Percentiles rank a stretch among this genome's conserved stretches.
Evolutionary conservation across 2,888 invertebrate species (phyloP).

Genomic region (Megaustenia siamemsis): DNA sequence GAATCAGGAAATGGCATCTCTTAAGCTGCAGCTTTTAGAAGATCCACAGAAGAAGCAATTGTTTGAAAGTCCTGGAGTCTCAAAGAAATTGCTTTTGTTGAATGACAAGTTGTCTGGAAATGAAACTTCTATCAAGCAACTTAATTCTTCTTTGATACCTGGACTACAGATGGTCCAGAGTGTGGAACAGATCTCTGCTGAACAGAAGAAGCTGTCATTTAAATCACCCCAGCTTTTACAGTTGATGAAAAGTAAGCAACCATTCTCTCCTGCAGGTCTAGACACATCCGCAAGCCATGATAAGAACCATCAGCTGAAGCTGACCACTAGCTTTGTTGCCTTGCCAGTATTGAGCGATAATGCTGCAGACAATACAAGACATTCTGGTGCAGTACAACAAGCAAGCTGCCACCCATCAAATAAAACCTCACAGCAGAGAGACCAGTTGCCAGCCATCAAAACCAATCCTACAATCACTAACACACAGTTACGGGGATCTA

Average conservation of each 20-base stretch:
- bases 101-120: background rate
- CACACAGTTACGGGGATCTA: background rate
- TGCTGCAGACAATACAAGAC: background rate
- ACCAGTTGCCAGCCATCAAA: background rate
- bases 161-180: background rate
- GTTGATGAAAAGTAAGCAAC: constrained; percentile 19
- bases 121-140: background rate
- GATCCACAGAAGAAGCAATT: background rate
- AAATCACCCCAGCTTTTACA: constrained; percentile 40
- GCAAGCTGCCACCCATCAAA: background rate
- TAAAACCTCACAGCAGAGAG: background rate
- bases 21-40: background rate
- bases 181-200: background rate
- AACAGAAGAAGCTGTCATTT: background rate
- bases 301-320: background rate
- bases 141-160: background rate
- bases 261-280: background rate
- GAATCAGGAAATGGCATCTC: background rate
- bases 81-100: constrained; percentile 20
- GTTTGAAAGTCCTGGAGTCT: background rate
- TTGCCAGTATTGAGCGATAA: background rate
- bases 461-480: background rate
- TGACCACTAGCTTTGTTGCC: background rate
- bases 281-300: background rate
- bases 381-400: background rate